These are phyloP conservation scores for Zygogramma bicolorata DNA, from an alignment of 2,888 invertebrate species.

Conservation along the genomic window DNA sequence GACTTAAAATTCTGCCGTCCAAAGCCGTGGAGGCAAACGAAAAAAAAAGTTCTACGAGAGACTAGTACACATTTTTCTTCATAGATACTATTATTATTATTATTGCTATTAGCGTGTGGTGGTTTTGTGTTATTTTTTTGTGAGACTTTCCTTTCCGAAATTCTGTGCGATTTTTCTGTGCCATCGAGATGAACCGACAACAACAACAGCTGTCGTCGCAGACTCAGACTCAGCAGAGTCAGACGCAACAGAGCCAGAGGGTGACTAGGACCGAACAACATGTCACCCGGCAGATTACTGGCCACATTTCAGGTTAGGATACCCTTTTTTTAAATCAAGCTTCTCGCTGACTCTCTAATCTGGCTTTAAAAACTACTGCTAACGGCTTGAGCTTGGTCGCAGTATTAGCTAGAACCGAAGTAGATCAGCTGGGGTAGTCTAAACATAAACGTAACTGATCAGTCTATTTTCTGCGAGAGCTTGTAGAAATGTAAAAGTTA, in stretches of 20 bases:
- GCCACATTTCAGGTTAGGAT: constrained; percentile 75
- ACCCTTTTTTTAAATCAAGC: constrained; percentile 38
- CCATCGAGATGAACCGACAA: constrained; percentile 82
- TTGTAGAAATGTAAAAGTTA: neutral
- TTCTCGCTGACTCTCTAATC: constrained; percentile 3
- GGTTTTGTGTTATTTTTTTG: constrained; percentile 61
- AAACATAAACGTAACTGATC: neutral
- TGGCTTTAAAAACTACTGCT: neutral
- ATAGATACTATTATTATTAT: constrained; percentile 45
- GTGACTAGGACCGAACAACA: constrained; percentile 82
- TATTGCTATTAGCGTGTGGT: constrained; percentile 61
- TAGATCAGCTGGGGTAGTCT: neutral
- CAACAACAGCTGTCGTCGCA: constrained; percentile 67
- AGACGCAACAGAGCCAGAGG: constrained; percentile 70
- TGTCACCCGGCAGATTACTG: constrained; percentile 82
- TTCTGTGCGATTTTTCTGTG: constrained; percentile 61
- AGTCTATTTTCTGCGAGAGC: neutral
- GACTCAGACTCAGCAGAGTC: constrained; percentile 66
- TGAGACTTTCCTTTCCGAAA: constrained; percentile 56
- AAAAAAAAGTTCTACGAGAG: constrained; percentile 50
- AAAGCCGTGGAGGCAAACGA: constrained; percentile 68
- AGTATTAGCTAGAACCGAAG: neutral
- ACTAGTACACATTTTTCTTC: constrained; percentile 53
- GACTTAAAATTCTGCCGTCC: constrained; percentile 80
- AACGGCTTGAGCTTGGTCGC: neutral